Base-by-base conservation (phyloP, 2,113 vertebrate species). In the Xiphophorus maculatus region DNA sequence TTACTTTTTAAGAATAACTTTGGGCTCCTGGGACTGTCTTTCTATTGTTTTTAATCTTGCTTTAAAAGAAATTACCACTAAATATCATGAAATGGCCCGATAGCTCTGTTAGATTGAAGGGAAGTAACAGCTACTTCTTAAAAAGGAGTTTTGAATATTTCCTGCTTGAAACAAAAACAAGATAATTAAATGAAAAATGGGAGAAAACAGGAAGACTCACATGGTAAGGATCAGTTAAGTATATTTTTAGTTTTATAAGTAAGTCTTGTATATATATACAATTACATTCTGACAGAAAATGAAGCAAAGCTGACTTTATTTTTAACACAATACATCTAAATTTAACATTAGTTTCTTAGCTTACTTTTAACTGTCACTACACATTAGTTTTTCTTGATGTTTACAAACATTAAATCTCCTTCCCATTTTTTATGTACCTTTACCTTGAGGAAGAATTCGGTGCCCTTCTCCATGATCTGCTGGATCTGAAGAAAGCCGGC, bases 401-500 rank as follows among this genome's bases (percentile, higher is more conserved):
- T 68, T 17, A 10, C 6, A 19, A 10, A 19, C 14, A 19, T 14
- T 29, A 19, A 28, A 32, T 58, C 51, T 9, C n/a, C n/a, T n/a
- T n/a, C 19, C 25, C 19, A 58, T n/a, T 25, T 6, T 58, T n/a
- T 58, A 54, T 54, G 51, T 54, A 51, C 28, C 69, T 60, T 95
- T 91, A 99, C 98, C 96, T 99, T 99, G 65, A 98, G 95, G 94
- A 98, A 98, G 93, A 99, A 98, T 90, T 99, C 98, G 0, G 98
- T 98, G 88, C 97, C 97, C 66, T 98, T 98, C 90, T 99, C 98
- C 97, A 99, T 98, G 91, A 99, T 99, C 93, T 98, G 97, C 89
- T 98, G 98, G 93, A 99, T 99, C 95, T 99, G 98, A 89, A 99
- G 95, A 92, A 99, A 99, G 51, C 98, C 97, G 0, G 98, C 97